Evolutionary conservation across 2,113 vertebrate species (phyloP).

Genomic region (Hymenochirus boettgeri): DNA sequence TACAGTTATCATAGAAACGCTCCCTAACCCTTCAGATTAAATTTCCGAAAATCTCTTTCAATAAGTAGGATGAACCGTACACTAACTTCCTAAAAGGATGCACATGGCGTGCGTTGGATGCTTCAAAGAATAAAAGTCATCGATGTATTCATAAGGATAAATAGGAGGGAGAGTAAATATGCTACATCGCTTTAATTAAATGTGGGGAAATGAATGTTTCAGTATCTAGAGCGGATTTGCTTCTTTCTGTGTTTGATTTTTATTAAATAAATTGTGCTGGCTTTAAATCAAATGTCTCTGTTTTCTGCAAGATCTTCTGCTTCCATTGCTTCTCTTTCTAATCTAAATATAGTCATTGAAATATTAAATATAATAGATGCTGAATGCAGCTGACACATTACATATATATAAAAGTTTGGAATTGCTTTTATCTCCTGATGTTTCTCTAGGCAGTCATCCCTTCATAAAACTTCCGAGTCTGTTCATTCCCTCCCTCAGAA

Average conservation of each 20-base stretch:
- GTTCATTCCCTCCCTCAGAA: too few relatives aligned
- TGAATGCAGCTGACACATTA: not conserved
- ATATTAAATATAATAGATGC: not conserved
- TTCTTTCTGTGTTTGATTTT: not conserved
- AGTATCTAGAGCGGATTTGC: too few relatives aligned
- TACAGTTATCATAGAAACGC: constrained; percentile 12
- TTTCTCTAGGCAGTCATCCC: constrained; percentile 1
- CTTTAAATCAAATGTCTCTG: not conserved
- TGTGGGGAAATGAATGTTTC: too few relatives aligned
- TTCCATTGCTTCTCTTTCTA: not conserved
- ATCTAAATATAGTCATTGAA: constrained; percentile 3
- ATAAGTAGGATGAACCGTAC: constrained; percentile 25
- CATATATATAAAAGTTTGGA: constrained; percentile 1
- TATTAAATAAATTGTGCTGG: constrained; percentile 10
- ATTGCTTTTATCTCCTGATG: constrained; percentile 17
- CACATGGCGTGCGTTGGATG: not conserved
- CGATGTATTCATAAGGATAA: constrained; percentile 7
- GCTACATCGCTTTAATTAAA: too few relatives aligned
- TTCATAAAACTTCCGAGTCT: constrained; percentile 1
- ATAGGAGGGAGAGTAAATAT: too few relatives aligned
- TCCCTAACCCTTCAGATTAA: constrained; percentile 21
- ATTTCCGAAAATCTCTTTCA: constrained; percentile 23
- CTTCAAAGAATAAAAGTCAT: not conserved
- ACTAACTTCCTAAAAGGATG: not conserved
- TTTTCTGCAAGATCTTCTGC: not conserved